Conservation (phyloP, 1,140 invertebrate genomes). For the Tetragnatha versicolor region DNA sequence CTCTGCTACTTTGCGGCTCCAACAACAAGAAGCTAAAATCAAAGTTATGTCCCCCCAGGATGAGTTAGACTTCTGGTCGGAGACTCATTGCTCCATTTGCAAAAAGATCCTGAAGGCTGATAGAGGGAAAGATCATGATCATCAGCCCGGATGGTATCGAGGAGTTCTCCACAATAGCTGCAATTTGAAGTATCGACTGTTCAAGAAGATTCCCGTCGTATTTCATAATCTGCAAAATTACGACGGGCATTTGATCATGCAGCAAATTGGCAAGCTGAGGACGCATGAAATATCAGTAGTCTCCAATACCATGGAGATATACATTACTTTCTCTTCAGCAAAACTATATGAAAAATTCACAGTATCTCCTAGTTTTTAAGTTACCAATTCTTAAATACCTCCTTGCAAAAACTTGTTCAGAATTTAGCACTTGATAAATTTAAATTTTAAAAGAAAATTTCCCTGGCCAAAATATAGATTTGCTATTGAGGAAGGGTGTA, state of each 20-base stretch:
- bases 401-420: too few species aligned
- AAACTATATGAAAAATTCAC: not conserved
- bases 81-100: not conserved
- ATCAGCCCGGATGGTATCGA: conserved; percentile 4
- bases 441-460: not conserved
- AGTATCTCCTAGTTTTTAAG: not conserved
- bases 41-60: not conserved
- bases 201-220: not conserved
- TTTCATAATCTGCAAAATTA: conserved; percentile 31
- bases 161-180: not conserved
- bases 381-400: not conserved
- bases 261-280: not conserved
- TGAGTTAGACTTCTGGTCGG: not conserved
- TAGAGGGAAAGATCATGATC: conserved; percentile 13
- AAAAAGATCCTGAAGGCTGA: not conserved
- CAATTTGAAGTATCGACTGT: not conserved
- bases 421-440: not conserved
- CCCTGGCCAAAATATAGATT: not conserved
- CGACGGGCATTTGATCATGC: not conserved
- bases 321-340: not conserved
- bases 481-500: not conserved
- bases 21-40: too few species aligned
- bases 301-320: not conserved
- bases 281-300: not conserved
- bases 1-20: too few species aligned